These are phyloP conservation scores for Zaprionus capensis DNA, from an alignment of 1,140 invertebrate genomes.

Conservation along the genomic window DNA sequence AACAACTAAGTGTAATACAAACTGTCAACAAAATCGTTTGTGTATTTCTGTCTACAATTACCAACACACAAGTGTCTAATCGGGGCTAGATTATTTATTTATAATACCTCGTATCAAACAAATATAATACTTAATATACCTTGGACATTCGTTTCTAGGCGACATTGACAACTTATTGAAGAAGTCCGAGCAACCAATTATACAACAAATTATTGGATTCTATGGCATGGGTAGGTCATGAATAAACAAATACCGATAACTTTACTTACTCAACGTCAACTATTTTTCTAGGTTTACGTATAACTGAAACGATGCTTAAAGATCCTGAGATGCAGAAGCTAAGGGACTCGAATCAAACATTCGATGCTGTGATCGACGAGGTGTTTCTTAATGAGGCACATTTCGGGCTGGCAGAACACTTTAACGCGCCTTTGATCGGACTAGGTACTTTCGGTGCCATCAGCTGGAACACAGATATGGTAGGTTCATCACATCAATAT, in stretches of 20 bases:
- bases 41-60: neutral
- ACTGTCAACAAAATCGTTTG: neutral
- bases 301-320: slow-evolving; percentile 54
- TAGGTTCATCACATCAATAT: slow-evolving; percentile 10
- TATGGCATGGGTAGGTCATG: slow-evolving; percentile 62
- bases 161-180: slow-evolving; percentile 49
- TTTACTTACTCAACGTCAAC: neutral
- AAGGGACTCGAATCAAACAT: slow-evolving; percentile 63
- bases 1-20: neutral
- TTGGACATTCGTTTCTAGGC: slow-evolving; percentile 30
- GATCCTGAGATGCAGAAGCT: slow-evolving; percentile 58
- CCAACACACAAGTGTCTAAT: neutral
- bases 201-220: slow-evolving; percentile 59
- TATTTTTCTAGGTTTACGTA: slow-evolving; percentile 21
- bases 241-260: neutral
- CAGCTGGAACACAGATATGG: slow-evolving; percentile 73
- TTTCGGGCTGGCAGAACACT: slow-evolving; percentile 74
- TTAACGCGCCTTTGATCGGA: slow-evolving; percentile 79
- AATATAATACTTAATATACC: neutral
- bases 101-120: neutral
- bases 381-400: slow-evolving; percentile 76
- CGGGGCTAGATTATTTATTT: neutral
- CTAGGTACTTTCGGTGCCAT: slow-evolving; percentile 76
- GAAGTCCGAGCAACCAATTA: slow-evolving; percentile 42
- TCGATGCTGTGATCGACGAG: slow-evolving; percentile 78